These are phyloP conservation scores for Rhopalosiphum maidis DNA, from an alignment of 1,140 invertebrate genomes.

Conservation along the genomic window DNA sequence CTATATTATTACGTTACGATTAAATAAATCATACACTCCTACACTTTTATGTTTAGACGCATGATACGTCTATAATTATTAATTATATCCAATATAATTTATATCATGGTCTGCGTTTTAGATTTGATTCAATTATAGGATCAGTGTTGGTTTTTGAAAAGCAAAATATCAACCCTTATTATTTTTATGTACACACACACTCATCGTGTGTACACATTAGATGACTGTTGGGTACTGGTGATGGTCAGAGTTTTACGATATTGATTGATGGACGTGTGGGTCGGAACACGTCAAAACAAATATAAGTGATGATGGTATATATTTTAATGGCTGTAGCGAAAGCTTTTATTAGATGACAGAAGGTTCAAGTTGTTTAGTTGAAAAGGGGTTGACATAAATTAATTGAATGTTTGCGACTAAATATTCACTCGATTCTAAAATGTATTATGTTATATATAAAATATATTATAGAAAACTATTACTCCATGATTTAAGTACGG, in stretches of 20 bases:
- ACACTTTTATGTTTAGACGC: not conserved
- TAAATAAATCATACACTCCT: not conserved
- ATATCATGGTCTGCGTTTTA: not conserved
- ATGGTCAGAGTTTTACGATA: not conserved
- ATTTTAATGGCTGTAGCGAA: not conserved
- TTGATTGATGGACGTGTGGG: constrained; percentile 45
- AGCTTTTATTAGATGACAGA: constrained; percentile 13
- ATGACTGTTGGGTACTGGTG: not conserved
- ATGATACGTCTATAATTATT: not conserved
- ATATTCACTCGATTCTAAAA: not conserved
- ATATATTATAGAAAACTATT: not conserved
- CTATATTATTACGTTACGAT: not conserved
- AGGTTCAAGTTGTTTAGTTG: not conserved
- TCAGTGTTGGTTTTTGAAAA: not conserved
- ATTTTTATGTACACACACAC: not conserved
- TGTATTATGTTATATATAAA: not conserved
- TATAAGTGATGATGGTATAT: not conserved
- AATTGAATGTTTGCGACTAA: constrained; percentile 7
- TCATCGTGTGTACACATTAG: not conserved
- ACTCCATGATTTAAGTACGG: not conserved
- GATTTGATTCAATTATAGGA: not conserved
- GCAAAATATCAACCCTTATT: not conserved
- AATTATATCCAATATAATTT: not conserved
- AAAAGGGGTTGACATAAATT: not conserved
- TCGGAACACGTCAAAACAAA: not conserved